Conservation (phyloP, 2,113 vertebrate genomes). For the Charadrius vociferus region DNA sequence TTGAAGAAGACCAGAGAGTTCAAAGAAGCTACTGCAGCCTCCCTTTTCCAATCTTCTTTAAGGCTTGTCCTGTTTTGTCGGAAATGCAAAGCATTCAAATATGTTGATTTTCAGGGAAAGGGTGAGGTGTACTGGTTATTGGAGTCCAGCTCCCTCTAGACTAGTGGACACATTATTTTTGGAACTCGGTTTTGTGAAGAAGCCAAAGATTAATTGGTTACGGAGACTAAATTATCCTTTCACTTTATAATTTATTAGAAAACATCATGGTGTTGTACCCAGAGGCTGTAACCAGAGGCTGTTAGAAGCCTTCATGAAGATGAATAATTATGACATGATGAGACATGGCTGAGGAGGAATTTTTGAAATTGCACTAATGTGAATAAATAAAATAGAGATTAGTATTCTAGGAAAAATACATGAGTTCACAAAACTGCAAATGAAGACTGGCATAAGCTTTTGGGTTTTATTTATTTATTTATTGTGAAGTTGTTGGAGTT, state of each 20-base stretch:
- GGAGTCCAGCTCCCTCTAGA: not conserved
- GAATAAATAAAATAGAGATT: not conserved
- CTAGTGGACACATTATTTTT: not conserved
- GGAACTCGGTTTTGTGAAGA: not conserved
- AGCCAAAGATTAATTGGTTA: not conserved
- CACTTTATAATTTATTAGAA: conserved; percentile 17
- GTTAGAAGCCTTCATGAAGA: not conserved
- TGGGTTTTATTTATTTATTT: not conserved
- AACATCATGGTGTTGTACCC: not conserved
- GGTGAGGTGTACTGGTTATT: not conserved
- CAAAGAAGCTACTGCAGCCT: not conserved
- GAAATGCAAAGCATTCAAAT: not conserved
- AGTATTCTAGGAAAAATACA: not conserved
- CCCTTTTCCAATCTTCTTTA: not conserved
- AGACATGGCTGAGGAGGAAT: not conserved
- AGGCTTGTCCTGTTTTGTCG: not conserved
- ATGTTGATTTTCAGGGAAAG: not conserved
- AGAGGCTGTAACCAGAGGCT: conserved; percentile 20
- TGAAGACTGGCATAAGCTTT: not conserved
- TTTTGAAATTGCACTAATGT: not conserved
- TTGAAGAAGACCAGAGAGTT: not conserved
- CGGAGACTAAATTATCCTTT: not conserved
- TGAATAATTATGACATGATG: conserved; percentile 27
- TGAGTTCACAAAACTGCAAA: not conserved
- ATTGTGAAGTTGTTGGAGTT: not conserved